Evolutionary conservation across 2,113 vertebrate genomes (phyloP), one percentile per base, ranked within the genome.

Genomic region (Cottus gobio): DNA sequence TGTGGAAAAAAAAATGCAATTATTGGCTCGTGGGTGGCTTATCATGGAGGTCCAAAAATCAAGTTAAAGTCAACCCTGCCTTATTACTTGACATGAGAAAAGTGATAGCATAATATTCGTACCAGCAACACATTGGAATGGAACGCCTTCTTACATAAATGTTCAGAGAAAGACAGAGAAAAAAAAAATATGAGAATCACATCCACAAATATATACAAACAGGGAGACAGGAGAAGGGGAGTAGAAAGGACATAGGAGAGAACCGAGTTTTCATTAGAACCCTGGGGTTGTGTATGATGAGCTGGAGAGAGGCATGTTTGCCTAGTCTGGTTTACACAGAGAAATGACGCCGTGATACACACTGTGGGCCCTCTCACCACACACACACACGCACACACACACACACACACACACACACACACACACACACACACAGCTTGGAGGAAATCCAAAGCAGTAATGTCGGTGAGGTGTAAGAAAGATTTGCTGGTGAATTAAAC

Each of bases 281-380:
- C 84, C 86, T 75, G 67, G 81, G 76, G 86, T 85, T 79, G 77
- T 70, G 62, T 77, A 62, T 89, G 85, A 90, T 92, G 89, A 91
- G 81, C 76, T 75, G 62, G 72, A 75, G 82, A 79, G 80, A 87
- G 50, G 37, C 63, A 64, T 90, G 90, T 91, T 91, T 91, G 80
- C 83, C 22, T 52, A 75, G 75, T 31, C 60, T 64, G 78, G 71
- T 92, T 89, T 89, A 81, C 90, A 89, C 80, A 85, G 74, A 87
- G 79, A 90, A 79, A 90, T 90, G 75, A 89, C 87, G 88, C 80
- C 68, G 77, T 71, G 77, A 71, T 87, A 63, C 68, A 84, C 79
- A 89, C 70, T 65, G 73, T 44, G 54, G 48, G 58, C 44, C 20
- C 4, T 68, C 26, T 15, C 24, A 73, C 0, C 39, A 28, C 24